Percentiles rank a stretch among this genome's conserved stretches.
Conservation (phyloP, 2,888 invertebrate genomes). For the Orchesellides sinensis region DNA sequence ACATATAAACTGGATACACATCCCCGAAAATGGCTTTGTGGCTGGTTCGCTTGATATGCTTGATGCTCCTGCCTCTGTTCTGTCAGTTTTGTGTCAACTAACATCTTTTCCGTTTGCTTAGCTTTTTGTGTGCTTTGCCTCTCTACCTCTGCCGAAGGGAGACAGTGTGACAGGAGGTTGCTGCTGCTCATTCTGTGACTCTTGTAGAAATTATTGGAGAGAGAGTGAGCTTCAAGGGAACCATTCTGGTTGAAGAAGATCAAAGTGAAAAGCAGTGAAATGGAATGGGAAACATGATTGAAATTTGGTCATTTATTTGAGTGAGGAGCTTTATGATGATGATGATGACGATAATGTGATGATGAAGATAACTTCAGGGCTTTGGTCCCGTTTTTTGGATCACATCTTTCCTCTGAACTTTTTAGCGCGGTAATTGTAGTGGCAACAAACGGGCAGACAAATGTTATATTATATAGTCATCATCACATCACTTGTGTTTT, state of each 20-base stretch:
- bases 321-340: conserved; percentile 40
- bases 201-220: conserved; percentile 2
- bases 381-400: conserved; percentile 8
- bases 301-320: conserved; percentile 69
- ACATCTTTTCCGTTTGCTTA: not conserved
- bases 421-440: no score
- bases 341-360: conserved; percentile 48
- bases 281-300: conserved; percentile 67
- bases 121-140: not conserved
- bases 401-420: not conserved
- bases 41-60: no score
- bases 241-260: conserved; percentile 65
- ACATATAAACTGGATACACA: no score
- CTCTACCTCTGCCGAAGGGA: not conserved
- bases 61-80: not conserved
- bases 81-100: conserved; percentile 25
- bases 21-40: no score
- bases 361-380: conserved; percentile 54
- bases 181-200: conserved; percentile 29
- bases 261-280: conserved; percentile 67
- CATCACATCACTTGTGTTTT: no score
- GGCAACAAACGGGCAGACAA: no score
- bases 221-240: conserved; percentile 28
- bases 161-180: not conserved
- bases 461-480: no score